phyloP scores from a whole-genome alignment of 1,140 invertebrate genomes.

The Ceratina calcarata region DNA sequence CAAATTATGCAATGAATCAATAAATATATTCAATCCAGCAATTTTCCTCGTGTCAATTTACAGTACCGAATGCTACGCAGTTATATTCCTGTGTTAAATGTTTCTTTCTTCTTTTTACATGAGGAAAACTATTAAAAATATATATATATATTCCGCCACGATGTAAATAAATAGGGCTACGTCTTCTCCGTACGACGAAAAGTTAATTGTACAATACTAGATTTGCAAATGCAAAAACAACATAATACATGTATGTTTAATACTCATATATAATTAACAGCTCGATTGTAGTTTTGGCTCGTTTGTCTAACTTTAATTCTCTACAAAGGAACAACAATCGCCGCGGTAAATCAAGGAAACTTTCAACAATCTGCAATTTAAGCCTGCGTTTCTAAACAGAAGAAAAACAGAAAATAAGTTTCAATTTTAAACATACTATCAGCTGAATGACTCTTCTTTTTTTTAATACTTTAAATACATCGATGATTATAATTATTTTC shows the following conservation, averaged over 20 bases:
- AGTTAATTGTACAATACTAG: constrained; percentile 17
- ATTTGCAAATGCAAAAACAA: constrained; percentile 2
- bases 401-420: background rate
- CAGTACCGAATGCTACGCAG: constrained; percentile 5
- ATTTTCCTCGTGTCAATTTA: constrained; percentile 31
- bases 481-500: background rate
- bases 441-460: background rate
- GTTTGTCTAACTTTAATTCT: background rate
- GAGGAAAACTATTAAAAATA: constrained; percentile 15
- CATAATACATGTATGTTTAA: constrained; percentile 10
- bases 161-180: background rate
- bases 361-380: background rate
- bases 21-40: background rate
- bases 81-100: constrained; percentile 8
- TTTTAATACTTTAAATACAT: background rate
- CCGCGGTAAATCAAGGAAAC: background rate
- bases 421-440: background rate
- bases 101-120: background rate
- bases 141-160: background rate
- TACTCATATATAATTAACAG: constrained; percentile 9
- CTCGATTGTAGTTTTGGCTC: background rate
- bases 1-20: background rate
- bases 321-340: too few species aligned
- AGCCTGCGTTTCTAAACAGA: background rate
- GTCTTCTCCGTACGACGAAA: background rate